Evolutionary conservation across 2,888 invertebrate genomes (phyloP), one percentile per base, ranked within the genome.

Genomic region (Drosophila kuntzei): DNA sequence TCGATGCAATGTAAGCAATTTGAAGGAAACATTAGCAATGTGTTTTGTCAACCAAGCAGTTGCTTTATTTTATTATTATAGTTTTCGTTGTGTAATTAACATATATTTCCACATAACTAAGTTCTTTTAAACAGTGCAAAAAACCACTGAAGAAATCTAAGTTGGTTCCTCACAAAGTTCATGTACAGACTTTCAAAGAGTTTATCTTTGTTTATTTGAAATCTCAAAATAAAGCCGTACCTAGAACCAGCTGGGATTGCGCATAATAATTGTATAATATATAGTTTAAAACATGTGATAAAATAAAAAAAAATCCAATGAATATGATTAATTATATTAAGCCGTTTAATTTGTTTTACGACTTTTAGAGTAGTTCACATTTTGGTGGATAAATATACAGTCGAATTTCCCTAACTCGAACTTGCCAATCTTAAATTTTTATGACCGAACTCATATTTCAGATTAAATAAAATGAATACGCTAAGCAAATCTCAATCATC

Each of bases 1-100:
- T 97, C 91, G 96, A 97, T 93, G 97, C 96, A 76, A 96, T 97
- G 96, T 97, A 94, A 85, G 32, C 25, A 9, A 32, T 11, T 32
- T 36, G 60, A 57, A 34, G 39, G 36, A 65, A 49, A 47, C 32
- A 27, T 53, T 55, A 47, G 50, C 37, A 60, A 62, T 46, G 11
- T 18, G 18, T 68, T 51, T 49, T 61, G 39, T 64, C 43, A 51
- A 59, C 46, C 59, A 58, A 58, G 59, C 59, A 62, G 61, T 64
- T 71, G 73, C 67, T 73, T 71, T 65, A 62, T 61, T 68, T 71
- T 58, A 57, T 55, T 20, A 65, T 41, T 32, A 39, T 16, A 41
- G 18, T 50, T 61, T 47, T 71, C 32, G 44, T 54, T 57, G 37
- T 67, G 55, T 47, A 49, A 41, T 71, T 54, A 51, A 64, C 47